phyloP scores from a whole-genome alignment of 2,113 vertebrate genomes.

The Larimichthys crocea region DNA sequence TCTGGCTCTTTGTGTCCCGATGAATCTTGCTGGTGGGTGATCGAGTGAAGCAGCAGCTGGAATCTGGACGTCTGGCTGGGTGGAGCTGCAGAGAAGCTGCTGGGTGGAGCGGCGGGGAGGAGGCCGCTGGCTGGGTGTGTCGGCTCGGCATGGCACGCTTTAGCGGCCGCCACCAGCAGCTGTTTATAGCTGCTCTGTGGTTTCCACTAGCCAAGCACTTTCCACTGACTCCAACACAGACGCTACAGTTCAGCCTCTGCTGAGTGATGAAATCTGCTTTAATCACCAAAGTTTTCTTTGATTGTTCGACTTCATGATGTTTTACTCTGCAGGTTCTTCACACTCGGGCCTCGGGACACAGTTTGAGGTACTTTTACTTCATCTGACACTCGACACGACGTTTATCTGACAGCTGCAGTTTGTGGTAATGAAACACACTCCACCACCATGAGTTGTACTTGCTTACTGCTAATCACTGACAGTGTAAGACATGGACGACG shows the following conservation, averaged over 20 bases:
- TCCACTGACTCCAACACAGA: constrained; percentile 59
- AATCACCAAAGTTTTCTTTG: too few relatives aligned
- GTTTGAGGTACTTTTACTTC: not conserved
- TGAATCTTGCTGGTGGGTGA: not conserved
- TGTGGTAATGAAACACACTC: not conserved
- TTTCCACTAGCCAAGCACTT: constrained; percentile 75
- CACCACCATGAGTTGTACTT: too few relatives aligned
- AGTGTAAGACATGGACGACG: too few relatives aligned
- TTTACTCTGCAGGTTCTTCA: not conserved
- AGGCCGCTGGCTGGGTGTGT: constrained; percentile 73
- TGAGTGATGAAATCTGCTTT: constrained; percentile 30
- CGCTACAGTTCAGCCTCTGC: constrained; percentile 36
- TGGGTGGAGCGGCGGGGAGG: constrained; percentile 60
- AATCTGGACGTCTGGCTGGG: constrained; percentile 6
- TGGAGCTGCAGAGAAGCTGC: constrained; percentile 48
- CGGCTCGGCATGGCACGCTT: constrained; percentile 57
- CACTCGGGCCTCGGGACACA: not conserved
- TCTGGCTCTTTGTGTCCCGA: not conserved
- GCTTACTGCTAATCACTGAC: too few relatives aligned
- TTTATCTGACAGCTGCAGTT: not conserved
- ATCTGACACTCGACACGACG: not conserved
- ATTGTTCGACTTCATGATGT: not conserved
- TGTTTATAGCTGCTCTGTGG: constrained; percentile 79
- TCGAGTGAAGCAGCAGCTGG: constrained; percentile 27
- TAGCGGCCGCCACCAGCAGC: constrained; percentile 47